Conservation (phyloP, 1,140 invertebrate genomes). For the Hypothenemus hampei region DNA sequence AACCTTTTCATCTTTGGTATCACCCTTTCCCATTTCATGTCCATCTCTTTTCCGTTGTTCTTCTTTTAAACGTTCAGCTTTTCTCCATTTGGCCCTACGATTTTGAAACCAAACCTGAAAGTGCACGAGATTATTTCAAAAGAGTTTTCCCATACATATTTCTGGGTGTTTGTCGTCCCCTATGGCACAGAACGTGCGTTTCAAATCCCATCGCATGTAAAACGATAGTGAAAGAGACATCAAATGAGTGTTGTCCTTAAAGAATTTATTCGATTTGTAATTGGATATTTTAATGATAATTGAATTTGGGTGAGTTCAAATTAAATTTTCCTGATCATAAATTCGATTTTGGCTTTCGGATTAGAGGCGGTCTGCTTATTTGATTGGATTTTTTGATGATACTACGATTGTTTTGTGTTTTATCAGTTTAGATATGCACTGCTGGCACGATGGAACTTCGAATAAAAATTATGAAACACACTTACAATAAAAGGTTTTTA, state of each 20-base stretch:
- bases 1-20: slow-evolving; percentile 48
- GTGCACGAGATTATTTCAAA: no score
- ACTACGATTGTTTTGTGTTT: no score
- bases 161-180: no score
- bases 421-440: no score
- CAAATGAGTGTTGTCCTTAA: slow-evolving; percentile 3
- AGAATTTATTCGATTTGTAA: slow-evolving; percentile 11
- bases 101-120: slow-evolving; percentile 93
- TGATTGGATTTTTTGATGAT: no score
- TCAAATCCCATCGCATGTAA: slow-evolving; percentile 6
- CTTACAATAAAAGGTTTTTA: no score
- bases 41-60: slow-evolving; percentile 81
- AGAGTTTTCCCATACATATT: no score
- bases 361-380: no score
- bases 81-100: slow-evolving; percentile 87
- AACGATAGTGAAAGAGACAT: background rate
- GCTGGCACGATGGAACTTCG: no score
- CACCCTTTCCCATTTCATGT: slow-evolving; percentile 54
- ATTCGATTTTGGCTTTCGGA: no score
- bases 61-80: slow-evolving; percentile 84
- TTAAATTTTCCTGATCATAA: no score
- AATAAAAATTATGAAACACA: no score
- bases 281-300: slow-evolving; percentile 28
- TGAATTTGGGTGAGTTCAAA: slow-evolving; percentile 19
- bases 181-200: background rate